These are phyloP conservation scores for Etia nguti DNA, from an alignment of 2,113 vertebrate genomes.

Conservation along the genomic window DNA sequence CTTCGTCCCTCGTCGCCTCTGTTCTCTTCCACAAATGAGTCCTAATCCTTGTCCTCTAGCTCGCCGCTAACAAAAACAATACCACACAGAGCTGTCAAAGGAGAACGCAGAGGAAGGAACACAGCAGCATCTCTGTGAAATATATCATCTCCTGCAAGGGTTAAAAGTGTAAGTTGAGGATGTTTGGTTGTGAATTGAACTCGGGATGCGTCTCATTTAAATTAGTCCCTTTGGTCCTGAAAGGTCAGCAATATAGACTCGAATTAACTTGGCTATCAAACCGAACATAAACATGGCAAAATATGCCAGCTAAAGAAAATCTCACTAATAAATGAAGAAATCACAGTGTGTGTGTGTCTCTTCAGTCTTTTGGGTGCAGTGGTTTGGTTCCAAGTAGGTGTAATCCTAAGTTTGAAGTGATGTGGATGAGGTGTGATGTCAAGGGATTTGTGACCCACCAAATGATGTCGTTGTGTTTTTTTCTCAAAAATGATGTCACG, in stretches of 20 bases:
- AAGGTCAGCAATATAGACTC: not conserved
- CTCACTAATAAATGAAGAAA: not conserved
- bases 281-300: not conserved
- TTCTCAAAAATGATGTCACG: not conserved
- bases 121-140: not conserved
- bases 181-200: not conserved
- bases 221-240: not conserved
- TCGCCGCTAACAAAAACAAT: not conserved
- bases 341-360: not conserved
- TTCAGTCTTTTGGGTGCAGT: not conserved
- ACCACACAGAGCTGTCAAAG: not conserved
- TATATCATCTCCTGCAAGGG: not conserved
- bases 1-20: constrained; percentile 15
- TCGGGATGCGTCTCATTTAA: not conserved
- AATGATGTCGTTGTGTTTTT: not conserved
- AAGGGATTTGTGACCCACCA: not conserved
- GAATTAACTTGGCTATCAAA: not conserved
- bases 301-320: not conserved
- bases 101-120: not conserved
- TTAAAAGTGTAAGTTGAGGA: not conserved
- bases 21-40: constrained; percentile 34
- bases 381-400: not conserved
- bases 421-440: not conserved
- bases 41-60: constrained; percentile 33
- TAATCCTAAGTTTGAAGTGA: not conserved